Percentiles rank a stretch among this genome's conserved stretches.
phyloP scores from a whole-genome alignment of 2,113 vertebrate species.

The Pseudolaguvia tuberculata region DNA sequence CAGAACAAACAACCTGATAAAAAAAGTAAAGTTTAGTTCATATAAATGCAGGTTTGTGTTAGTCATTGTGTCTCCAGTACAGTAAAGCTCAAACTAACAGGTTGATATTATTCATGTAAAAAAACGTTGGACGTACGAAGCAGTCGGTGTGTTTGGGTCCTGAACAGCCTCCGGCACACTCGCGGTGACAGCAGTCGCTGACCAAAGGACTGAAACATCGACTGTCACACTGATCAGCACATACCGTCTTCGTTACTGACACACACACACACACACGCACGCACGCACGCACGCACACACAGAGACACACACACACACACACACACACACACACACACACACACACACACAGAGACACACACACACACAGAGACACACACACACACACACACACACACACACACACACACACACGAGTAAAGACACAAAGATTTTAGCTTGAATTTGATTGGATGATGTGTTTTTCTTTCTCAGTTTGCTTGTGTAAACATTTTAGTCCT shows the following conservation, averaged over 20 bases:
- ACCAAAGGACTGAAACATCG: conserved; percentile 92
- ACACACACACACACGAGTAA: neutral
- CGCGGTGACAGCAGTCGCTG: conserved; percentile 93
- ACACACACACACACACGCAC: conserved; percentile 85
- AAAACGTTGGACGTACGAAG: conserved; percentile 75
- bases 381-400: neutral
- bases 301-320: conserved; percentile 60
- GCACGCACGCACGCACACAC: conserved; percentile 87
- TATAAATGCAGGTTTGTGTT: too few relatives aligned
- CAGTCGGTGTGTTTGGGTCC: conserved; percentile 95
- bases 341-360: conserved; percentile 4
- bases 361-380: neutral
- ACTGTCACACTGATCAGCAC: conserved; percentile 92
- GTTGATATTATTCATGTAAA: too few relatives aligned
- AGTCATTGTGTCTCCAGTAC: too few relatives aligned
- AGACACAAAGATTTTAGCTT: too few relatives aligned
- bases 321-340: conserved; percentile 6
- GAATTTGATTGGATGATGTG: too few relatives aligned
- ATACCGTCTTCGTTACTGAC: conserved; percentile 95
- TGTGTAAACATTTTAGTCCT: too few relatives aligned
- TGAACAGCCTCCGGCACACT: conserved; percentile 89
- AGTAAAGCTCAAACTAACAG: too few relatives aligned
- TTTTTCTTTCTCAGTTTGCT: too few relatives aligned
- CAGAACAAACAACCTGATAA: too few relatives aligned
- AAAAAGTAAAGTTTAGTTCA: too few relatives aligned